Percentiles rank a stretch among this genome's conserved stretches.
Conservation (phyloP, 2,888 invertebrate species). For the Drosophila eohydei region DNA sequence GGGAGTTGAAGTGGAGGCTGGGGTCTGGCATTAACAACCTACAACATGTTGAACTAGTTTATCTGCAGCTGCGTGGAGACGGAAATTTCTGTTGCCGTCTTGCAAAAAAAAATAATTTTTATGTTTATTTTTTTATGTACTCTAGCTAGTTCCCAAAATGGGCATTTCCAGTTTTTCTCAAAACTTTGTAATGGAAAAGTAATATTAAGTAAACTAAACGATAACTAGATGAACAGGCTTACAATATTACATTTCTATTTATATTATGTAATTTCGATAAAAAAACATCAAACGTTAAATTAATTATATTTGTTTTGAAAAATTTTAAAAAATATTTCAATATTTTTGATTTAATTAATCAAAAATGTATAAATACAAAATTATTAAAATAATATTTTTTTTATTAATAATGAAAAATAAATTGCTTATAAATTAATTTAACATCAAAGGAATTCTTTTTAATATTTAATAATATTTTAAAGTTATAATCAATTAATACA, state of each 20-base stretch:
- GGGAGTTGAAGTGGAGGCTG: not conserved
- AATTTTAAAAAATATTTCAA: not conserved
- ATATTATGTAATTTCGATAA: no score
- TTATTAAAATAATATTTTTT: not conserved
- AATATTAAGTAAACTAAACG: not conserved
- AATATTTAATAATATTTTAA: no score
- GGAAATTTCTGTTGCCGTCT: constrained; percentile 30
- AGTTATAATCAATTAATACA: no score
- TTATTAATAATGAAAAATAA: not conserved
- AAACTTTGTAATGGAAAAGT: not conserved
- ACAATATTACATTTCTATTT: not conserved
- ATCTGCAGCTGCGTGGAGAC: constrained; percentile 59
- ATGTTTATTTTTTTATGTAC: constrained; percentile 27
- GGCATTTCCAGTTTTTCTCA: constrained; percentile 15
- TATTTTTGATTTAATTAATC: not conserved
- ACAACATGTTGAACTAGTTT: constrained; percentile 79
- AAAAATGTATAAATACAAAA: not conserved
- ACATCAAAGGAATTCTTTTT: no score
- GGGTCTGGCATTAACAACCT: constrained; percentile 22
- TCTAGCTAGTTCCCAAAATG: constrained; percentile 17
- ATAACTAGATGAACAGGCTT: not conserved
- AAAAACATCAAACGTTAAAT: not conserved
- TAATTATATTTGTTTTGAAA: not conserved
- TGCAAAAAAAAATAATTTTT: constrained; percentile 17
- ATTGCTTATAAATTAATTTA: no score